Percentiles rank a stretch among this genome's conserved stretches.
Conservation (phyloP, 2,113 vertebrate species). For the Otocyon megalotis region DNA sequence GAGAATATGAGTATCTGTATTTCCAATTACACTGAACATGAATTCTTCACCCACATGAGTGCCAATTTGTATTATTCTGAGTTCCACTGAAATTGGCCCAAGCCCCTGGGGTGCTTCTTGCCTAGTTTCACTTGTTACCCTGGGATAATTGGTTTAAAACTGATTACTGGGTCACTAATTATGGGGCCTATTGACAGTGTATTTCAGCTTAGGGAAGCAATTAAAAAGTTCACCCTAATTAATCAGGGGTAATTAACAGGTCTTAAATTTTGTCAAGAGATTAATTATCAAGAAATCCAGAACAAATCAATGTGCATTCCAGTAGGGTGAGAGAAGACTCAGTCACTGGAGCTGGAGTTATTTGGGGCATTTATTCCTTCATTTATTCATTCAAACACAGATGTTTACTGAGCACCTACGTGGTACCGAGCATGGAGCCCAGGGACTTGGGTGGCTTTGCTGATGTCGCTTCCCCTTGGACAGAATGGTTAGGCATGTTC, state of each 20-base stretch:
- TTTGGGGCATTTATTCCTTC: background rate
- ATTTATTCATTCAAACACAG: background rate
- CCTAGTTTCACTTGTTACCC: conserved; percentile 74
- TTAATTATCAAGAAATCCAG: conserved; percentile 87
- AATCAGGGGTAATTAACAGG: conserved; percentile 91
- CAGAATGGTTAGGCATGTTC: background rate
- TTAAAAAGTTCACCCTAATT: conserved; percentile 91
- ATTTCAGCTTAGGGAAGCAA: conserved; percentile 88
- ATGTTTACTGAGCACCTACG: conserved; percentile 63
- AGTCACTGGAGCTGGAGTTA: background rate
- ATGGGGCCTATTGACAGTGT: conserved; percentile 84
- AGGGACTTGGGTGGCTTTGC: background rate
- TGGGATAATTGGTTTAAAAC: conserved; percentile 88
- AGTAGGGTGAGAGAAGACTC: conserved; percentile 26
- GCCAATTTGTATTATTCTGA: conserved; percentile 66
- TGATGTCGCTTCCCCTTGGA: background rate
- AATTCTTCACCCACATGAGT: conserved; percentile 47
- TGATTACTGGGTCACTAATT: conserved; percentile 89
- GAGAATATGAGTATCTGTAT: conserved; percentile 49
- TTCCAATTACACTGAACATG: conserved; percentile 67
- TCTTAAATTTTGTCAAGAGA: conserved; percentile 86
- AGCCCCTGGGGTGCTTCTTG: conserved; percentile 28
- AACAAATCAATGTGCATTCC: conserved; percentile 82
- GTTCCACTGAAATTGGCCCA: conserved; percentile 72
- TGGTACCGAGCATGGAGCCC: accelerated